Base-by-base conservation (phyloP, 2,113 vertebrate species). In the Neogobius melanostomus region DNA sequence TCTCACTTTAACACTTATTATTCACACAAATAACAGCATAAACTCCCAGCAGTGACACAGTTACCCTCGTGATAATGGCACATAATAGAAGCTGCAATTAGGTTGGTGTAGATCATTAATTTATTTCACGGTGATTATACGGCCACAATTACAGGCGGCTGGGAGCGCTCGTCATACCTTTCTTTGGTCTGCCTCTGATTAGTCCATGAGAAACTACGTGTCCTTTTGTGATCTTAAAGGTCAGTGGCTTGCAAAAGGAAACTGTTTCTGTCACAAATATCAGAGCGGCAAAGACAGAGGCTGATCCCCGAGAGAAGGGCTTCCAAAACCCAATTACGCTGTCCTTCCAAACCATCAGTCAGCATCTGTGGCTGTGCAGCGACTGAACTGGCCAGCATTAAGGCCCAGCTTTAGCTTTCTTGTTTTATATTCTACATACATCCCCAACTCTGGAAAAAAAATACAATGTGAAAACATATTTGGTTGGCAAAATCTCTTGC, bases 241-340 rank as follows among this genome's bases (percentile, higher is more conserved):
- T 79, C 83, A 77, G 74, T 45, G 62, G 68, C 68, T 82, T 81
- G 48, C 66, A 83, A 81, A 83, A 87, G 72, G 68, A 69, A 79
- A 66, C 62, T 74, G 57, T 77, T 79, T 74, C 69, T 69, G 68
- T 73, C 77, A 82, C 81, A 85, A 81, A 88, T 81, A 83, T 80
- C 75, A 81, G 64, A 71, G 73, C 49, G 47, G 62, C 59, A 78
- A 82, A 84, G 48, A 75, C 59, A 60, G 59, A 74, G 75, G 77
- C 44, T 51, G 76, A 66, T 51, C 79, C 64, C 52, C 59, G 82
- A 76, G 76, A 74, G 54, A 79, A 71, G 56, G 6, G 50, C 76
- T 70, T 86, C 72, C 72, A 74, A 75, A 88, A 86, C 72, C 77
- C 77, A 81, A 82, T 90, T 81, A 88, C 77, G 85, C 47, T 78